Evolutionary conservation across 2,113 vertebrate genomes (phyloP), one percentile per base, ranked within the genome.

Genomic region (Coreoperca whiteheadi): DNA sequence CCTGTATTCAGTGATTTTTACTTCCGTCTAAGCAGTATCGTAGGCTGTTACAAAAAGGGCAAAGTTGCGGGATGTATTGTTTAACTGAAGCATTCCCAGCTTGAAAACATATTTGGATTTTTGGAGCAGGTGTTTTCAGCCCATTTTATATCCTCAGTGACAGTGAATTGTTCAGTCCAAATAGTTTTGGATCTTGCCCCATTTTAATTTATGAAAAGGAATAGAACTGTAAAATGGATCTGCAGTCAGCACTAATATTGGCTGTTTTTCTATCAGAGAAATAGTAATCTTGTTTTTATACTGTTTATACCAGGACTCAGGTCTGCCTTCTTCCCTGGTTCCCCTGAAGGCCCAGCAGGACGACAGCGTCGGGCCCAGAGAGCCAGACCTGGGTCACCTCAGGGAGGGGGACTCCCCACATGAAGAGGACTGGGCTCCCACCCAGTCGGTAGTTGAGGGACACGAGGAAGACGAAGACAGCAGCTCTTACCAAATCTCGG

Each of bases 401-500:
- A 46, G 71, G 50, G 82, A 86, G 28, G 73, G 50, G 21, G 77
- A 46, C 51, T 59, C 81, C 10, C 69, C 77, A 0, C 69, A 28
- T 0, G 77, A 56, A 32, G 82, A 83, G 18, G 63, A 67, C 41
- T 90, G 88, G 82, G 10, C 56, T 21, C 65, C 82, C 48, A 4
- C 74, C 8, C 88, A 67, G 46, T n/a, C 78, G 15, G 51, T 54
- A 12, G 69, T 11, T 0, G 92, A 88, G 34, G 88, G 32, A 8
- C 87, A 87, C 0, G 94, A 96, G 30, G 94, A 93, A 0, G 95
- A 94, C 1, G 61, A 59, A 21, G 61, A 74, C 65, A 73, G 51
- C 56, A 39, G 57, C 59, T 66, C 81, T 9, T 76, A 82, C 64
- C 88, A 96, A 78, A 93, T 99, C 89, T 96, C 97, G 0, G 94